Conservation (phyloP, 2,888 invertebrate species). For the Pollenia labialis region DNA sequence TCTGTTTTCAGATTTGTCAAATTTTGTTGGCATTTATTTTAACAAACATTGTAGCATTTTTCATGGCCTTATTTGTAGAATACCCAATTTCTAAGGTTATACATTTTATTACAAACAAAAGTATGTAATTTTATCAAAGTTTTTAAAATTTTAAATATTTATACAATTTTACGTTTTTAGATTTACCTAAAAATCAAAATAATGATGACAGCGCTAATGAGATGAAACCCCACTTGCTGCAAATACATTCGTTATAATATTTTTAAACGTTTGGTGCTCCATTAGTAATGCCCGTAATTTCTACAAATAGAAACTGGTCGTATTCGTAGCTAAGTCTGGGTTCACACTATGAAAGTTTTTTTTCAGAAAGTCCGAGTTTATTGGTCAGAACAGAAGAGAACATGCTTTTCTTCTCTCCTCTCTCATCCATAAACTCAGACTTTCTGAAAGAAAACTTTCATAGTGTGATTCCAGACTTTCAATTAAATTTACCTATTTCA, state of each 20-base stretch:
- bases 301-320: too few relatives aligned
- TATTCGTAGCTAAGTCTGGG: too few relatives aligned
- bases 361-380: too few relatives aligned
- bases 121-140: constrained; percentile 8
- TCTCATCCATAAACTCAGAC: too few relatives aligned
- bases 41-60: constrained; percentile 76
- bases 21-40: constrained; percentile 75
- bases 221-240: constrained; percentile 40
- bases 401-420: too few relatives aligned
- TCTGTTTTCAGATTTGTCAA: constrained; percentile 75
- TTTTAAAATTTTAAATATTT: constrained; percentile 34
- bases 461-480: too few relatives aligned
- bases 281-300: too few relatives aligned
- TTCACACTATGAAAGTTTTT: too few relatives aligned
- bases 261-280: not conserved
- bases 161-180: constrained; percentile 2
- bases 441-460: too few relatives aligned
- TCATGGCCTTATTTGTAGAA: constrained; percentile 76
- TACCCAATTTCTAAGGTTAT: constrained; percentile 77
- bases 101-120: constrained; percentile 54
- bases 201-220: constrained; percentile 18
- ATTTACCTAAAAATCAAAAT: not conserved
- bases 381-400: too few relatives aligned
- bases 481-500: too few relatives aligned
- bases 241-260: constrained; percentile 24